Base-by-base conservation (phyloP, 2,113 vertebrate species). In the Lucifuga dentata region DNA sequence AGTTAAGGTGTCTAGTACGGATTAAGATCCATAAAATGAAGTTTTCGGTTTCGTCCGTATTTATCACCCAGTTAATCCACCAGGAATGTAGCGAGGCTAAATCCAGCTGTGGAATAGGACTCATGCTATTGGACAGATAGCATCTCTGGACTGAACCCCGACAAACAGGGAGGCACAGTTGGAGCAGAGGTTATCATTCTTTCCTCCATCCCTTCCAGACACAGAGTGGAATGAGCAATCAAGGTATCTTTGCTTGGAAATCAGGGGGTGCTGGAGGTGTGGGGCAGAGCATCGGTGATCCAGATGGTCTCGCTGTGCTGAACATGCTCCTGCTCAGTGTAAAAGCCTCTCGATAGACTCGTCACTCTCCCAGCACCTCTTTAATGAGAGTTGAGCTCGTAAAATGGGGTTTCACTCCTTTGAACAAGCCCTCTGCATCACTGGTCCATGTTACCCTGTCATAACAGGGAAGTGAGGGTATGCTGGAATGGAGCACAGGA, bases 361-460 rank as follows among this genome's bases (percentile, higher is more conserved):
- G 6, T 72, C 89, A 88, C 86, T 89, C 85, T 77, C 39, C 69
- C 74, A 13, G 68, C 85, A 82, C 84, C 84, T 78, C 80, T 86
- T 90, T 84, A 90, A 90, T 86, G 87, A 88, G 79, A 86, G 44
- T 32, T 5, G 33, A 5, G 64, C 76, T 83, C 41, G 41, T 88
- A 86, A 89, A 87, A 73, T 15, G n/a, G 58, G 45, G 43, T 53
- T 77, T 15, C 55, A 67, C 70, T 65, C 56, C 62, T 86, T 84
- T 87, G 87, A 90, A 84, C 51, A 1, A 48, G 57, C 70, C 80
- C 68, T 64, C 49, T 19, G 67, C 78, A 69, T 80, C 79, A 65
- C 40, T 17, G 65, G 48, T 13, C 63, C 76, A 48, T 78, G 73
- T 83, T 84, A 68, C 67, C 74, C 59, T 67, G 73, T 65, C 68